Evolutionary conservation across 92 coral and sea anemone species (phyloP).

Genomic region (Paramuricea clavata): DNA sequence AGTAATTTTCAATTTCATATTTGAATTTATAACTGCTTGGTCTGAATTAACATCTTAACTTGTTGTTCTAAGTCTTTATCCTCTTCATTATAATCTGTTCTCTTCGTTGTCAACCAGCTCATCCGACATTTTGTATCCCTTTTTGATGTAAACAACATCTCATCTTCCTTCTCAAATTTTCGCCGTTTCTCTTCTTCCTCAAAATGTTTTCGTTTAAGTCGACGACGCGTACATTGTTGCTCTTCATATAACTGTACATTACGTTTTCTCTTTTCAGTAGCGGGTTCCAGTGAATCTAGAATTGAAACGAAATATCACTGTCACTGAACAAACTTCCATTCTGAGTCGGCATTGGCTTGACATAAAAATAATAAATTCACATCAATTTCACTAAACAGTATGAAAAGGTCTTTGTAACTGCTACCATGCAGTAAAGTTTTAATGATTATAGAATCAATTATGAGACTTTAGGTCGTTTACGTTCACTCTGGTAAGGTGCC

Average conservation of each 20-base stretch:
- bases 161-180: background rate
- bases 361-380: no score
- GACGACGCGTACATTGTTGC: background rate
- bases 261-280: background rate
- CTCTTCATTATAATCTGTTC: background rate
- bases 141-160: background rate
- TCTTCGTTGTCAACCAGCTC: slow-evolving; percentile 23
- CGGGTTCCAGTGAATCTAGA: background rate
- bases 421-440: no score
- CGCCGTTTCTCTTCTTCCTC: background rate
- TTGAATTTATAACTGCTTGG: background rate
- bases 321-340: background rate
- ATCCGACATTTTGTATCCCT: background rate
- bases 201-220: background rate
- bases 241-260: background rate
- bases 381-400: no score
- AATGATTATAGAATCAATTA: no score
- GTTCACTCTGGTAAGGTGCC: no score
- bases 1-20: background rate
- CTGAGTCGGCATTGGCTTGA: no score
- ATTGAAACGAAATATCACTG: background rate
- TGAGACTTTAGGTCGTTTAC: no score
- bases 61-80: slow-evolving; percentile 11
- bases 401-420: no score
- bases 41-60: slow-evolving; percentile 23